phyloP scores from a whole-genome alignment of 2,888 invertebrate species.

The Archips crataeganus region DNA sequence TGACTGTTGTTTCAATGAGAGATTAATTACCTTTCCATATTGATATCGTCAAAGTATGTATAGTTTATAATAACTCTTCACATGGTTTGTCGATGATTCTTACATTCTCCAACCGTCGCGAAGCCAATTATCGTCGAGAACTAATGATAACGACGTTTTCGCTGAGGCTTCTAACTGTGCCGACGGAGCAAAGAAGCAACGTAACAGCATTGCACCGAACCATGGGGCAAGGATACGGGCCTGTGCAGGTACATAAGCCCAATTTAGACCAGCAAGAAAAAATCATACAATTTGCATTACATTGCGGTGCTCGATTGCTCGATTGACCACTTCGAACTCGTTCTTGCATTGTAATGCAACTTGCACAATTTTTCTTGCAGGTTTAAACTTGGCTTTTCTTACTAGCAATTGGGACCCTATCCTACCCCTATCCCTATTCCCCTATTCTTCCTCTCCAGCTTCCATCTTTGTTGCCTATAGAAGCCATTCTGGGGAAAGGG shows the following conservation, averaged over 20 bases:
- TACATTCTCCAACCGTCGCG: constrained; percentile 13
- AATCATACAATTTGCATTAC: too few relatives aligned
- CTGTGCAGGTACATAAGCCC: background rate
- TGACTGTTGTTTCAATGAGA: background rate
- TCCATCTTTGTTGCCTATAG: too few relatives aligned
- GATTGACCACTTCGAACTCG: too few relatives aligned
- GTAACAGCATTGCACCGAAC: constrained; percentile 44
- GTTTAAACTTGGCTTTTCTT: too few relatives aligned
- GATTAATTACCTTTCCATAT: constrained; percentile 3
- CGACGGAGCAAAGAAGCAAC: constrained; percentile 41
- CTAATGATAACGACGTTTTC: constrained; percentile 36
- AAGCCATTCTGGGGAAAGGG: too few relatives aligned
- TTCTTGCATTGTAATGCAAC: too few relatives aligned
- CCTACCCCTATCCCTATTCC: too few relatives aligned
- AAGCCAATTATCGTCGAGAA: constrained; percentile 30
- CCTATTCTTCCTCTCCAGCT: too few relatives aligned
- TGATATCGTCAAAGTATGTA: background rate
- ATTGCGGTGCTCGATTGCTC: too few relatives aligned
- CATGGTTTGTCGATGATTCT: constrained; percentile 3
- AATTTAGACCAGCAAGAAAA: too few relatives aligned
- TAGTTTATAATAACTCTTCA: background rate
- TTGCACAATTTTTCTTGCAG: too few relatives aligned
- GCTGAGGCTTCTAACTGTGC: constrained; percentile 17
- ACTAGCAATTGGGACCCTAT: too few relatives aligned
- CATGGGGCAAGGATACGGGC: background rate